Evolutionary conservation across 2,797 vertebrate genomes (phyloP), one percentile per base, ranked within the genome.

Genomic region (Mormyrus hasselquistii): DNA sequence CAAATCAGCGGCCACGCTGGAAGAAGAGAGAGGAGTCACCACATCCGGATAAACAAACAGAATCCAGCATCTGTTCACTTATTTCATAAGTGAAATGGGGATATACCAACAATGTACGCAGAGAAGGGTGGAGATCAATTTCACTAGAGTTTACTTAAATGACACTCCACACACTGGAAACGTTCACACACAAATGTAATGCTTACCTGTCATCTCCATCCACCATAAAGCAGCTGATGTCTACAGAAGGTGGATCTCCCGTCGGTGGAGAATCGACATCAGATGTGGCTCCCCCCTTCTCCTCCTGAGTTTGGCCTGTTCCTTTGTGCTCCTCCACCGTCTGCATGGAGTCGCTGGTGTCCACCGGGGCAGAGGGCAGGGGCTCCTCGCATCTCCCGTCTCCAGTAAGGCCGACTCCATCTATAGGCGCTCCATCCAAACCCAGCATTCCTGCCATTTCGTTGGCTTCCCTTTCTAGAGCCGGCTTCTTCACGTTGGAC

Each of bases 401-500:
- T 53, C 47, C 22, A 16, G 1, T 0, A 4, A 3, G 49, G 57
- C 82, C 1, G 12, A 76, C 69, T 38, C 69, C 14, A 2, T 76
- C 69, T 16, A 5, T 6, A 7, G 69, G 34, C 5, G 14, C 69
- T 76, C 69, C 69, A 76, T 59, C 44, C n/a, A 6, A 50, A 49
- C 9, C 44, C 10, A 12, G 49, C 4, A 9, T n/a, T 82, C 84
- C 87, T 0, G 12, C 69, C 7, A 19, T 49, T 16, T 7, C 44
- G 5, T 9, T 87, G 10, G 9, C 90, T n/a, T 90, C 19, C 1
- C 7, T 69, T 53, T 89, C 89, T 62, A 65, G 89, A 90, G 3
- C 92, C 0, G 34, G 88, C 8, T 90, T 93, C 89, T 95, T 95
- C 57, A 88, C 91, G 0, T 90, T 88, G 0, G 91, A 92, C 0